phyloP scores from a whole-genome alignment of 2,113 vertebrate genomes.

The Galeopterus variegatus region DNA sequence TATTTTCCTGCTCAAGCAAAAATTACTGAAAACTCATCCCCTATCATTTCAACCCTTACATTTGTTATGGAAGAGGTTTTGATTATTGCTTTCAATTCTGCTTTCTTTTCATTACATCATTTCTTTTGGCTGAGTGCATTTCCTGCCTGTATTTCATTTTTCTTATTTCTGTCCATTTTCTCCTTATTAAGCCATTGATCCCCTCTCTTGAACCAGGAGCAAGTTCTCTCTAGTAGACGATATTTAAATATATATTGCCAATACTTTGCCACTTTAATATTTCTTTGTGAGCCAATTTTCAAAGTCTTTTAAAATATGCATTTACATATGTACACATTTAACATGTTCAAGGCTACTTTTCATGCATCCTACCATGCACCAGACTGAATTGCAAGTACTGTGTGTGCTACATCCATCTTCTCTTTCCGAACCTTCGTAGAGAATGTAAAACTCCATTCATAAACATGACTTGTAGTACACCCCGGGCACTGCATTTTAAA shows the following conservation, averaged over 20 bases:
- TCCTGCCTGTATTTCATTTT: slow-evolving; percentile 15
- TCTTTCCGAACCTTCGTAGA: slow-evolving; percentile 25
- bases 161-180: neutral
- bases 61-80: neutral
- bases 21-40: neutral
- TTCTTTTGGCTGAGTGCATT: neutral
- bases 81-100: neutral
- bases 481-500: slow-evolving; percentile 58
- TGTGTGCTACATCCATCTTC: neutral
- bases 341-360: neutral
- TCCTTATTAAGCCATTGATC: neutral
- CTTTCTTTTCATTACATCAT: neutral
- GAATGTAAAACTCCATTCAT: slow-evolving; percentile 73
- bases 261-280: slow-evolving; percentile 33
- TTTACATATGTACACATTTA: neutral
- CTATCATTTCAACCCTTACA: neutral
- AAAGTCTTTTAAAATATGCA: neutral
- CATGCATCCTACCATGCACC: neutral
- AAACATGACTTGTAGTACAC: slow-evolving; percentile 72
- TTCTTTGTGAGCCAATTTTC: slow-evolving; percentile 37
- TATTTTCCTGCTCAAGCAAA: neutral
- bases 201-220: neutral
- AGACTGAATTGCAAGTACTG: neutral
- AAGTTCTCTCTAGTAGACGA: neutral
- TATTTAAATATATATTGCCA: neutral